phyloP scores from a whole-genome alignment of 2,888 invertebrate species.

The Diarsia brunnea region DNA sequence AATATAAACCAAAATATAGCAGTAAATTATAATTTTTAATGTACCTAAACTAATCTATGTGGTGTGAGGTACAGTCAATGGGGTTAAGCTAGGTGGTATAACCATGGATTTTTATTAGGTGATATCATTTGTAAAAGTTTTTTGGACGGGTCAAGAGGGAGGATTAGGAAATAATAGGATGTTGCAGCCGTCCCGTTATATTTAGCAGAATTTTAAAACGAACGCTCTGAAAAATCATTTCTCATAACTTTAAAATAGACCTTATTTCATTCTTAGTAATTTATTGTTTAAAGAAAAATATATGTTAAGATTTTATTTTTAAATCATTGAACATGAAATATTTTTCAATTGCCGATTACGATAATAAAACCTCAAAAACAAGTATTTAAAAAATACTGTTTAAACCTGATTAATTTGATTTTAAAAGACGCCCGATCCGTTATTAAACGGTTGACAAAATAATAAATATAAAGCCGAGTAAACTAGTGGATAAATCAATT shows the following conservation, averaged over 20 bases:
- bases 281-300: slow-evolving; percentile 3
- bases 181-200: slow-evolving; percentile 41
- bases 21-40: slow-evolving; percentile 69
- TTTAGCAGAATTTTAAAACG: slow-evolving; percentile 7
- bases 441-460: slow-evolving; percentile 60
- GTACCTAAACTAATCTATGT: slow-evolving; percentile 77
- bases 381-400: not conserved
- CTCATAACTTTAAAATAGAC: not conserved
- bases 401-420: slow-evolving; percentile 15
- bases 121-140: slow-evolving; percentile 63
- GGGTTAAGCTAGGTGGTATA: slow-evolving; percentile 78
- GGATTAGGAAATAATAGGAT: slow-evolving; percentile 48
- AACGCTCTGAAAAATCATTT: not conserved
- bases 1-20: slow-evolving; percentile 63
- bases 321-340: not conserved
- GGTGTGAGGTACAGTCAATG: slow-evolving; percentile 85
- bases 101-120: slow-evolving; percentile 76
- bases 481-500: slow-evolving; percentile 49
- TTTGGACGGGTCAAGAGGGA: slow-evolving; percentile 53
- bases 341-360: not conserved
- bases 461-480: slow-evolving; percentile 75
- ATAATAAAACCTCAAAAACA: slow-evolving; percentile 9
- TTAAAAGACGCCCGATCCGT: not conserved
- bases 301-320: not conserved
- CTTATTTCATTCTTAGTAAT: not conserved